These are phyloP conservation scores for Orbicella faveolata DNA, from an alignment of 64 coral and sea anemone species.

Conservation along the genomic window DNA sequence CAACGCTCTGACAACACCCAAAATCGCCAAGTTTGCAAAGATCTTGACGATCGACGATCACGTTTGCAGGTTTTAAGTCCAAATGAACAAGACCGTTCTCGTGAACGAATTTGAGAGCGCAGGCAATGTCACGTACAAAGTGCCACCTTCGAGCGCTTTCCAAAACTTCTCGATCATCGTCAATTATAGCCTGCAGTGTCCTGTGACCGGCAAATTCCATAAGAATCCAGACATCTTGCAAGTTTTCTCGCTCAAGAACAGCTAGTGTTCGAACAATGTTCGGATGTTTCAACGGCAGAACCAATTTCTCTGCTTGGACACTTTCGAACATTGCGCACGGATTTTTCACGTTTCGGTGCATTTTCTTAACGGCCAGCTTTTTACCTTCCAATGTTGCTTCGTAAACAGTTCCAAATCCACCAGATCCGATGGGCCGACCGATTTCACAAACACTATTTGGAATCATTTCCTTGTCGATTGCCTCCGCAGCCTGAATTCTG, in stretches of 20 bases:
- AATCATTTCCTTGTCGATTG: conserved; percentile 18
- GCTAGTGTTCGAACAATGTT: conserved; percentile 91
- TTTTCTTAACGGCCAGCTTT: conserved; percentile 82
- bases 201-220: conserved; percentile 95
- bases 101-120: conserved; percentile 77
- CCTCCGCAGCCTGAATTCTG: neutral
- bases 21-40: conserved; percentile 93
- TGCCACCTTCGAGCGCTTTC: conserved; percentile 57
- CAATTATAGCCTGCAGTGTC: conserved; percentile 87
- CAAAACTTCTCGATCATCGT: conserved; percentile 69
- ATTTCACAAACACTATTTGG: conserved; percentile 22
- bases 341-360: conserved; percentile 73
- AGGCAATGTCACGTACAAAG: conserved; percentile 78
- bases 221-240: conserved; percentile 70
- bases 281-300: conserved; percentile 68
- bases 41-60: conserved; percentile 68
- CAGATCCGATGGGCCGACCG: conserved; percentile 66
- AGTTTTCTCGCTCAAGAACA: conserved; percentile 67
- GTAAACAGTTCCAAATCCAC: conserved; percentile 91
- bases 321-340: conserved; percentile 78
- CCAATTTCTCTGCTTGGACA: conserved; percentile 82
- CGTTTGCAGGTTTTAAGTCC: conserved; percentile 96
- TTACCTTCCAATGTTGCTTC: conserved; percentile 74
- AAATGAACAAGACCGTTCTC: conserved; percentile 75
- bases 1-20: conserved; percentile 80